Conservation (phyloP, 1,140 invertebrate species). For the Drosophila repleta region DNA sequence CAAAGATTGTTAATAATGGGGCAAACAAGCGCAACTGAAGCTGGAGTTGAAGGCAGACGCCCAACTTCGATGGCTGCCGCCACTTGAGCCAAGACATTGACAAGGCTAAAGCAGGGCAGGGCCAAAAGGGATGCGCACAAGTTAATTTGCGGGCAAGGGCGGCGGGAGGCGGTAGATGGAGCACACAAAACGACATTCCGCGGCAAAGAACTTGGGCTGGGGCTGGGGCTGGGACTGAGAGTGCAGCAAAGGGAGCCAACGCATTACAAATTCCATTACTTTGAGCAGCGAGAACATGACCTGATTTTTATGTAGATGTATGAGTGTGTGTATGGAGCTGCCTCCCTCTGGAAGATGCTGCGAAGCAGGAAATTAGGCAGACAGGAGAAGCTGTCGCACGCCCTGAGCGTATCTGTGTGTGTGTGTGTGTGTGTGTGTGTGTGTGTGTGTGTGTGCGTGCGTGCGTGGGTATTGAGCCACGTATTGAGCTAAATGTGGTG, state of each 20-base stretch:
- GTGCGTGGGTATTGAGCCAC: slow-evolving; percentile 76
- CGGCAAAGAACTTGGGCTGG: slow-evolving; percentile 55
- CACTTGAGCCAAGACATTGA: slow-evolving; percentile 44
- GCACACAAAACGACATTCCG: slow-evolving; percentile 80
- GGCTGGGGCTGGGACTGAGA: slow-evolving; percentile 15
- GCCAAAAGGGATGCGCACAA: slow-evolving; percentile 31
- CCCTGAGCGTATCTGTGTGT: neutral
- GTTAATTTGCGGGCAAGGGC: slow-evolving; percentile 40
- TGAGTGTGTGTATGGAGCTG: slow-evolving; percentile 46
- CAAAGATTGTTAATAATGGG: slow-evolving; percentile 83
- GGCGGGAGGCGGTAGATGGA: slow-evolving; percentile 38
- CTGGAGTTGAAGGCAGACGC: neutral
- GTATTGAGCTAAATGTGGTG: slow-evolving; percentile 62
- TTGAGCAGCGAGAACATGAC: slow-evolving; percentile 79
- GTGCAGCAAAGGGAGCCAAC: slow-evolving; percentile 44
- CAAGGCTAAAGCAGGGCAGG: slow-evolving; percentile 2
- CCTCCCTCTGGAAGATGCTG: slow-evolving; percentile 51
- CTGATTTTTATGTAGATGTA: slow-evolving; percentile 75
- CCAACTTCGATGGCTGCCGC: slow-evolving; percentile 33
- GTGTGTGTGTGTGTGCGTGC: slow-evolving; percentile 42
- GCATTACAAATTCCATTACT: slow-evolving; percentile 83
- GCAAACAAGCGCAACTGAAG: slow-evolving; percentile 65
- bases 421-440: slow-evolving; percentile 1
- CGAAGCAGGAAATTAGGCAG: slow-evolving; percentile 72
- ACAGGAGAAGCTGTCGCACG: slow-evolving; percentile 29